Evolutionary conservation across 2,797 vertebrate genomes (phyloP).

Genomic region (Botia kubotai): DNA sequence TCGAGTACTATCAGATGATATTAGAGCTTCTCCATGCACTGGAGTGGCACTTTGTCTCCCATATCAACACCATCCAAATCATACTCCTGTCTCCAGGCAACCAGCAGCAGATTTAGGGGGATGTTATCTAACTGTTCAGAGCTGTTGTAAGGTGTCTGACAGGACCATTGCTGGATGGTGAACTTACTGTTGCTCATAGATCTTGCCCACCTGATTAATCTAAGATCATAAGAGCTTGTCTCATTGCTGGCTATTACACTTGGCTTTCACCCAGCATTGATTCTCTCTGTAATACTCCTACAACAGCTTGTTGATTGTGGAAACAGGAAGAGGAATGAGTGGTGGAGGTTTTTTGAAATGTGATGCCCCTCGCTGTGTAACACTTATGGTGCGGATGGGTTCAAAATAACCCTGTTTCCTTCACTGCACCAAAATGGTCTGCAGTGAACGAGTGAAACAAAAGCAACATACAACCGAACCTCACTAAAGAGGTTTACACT

Average conservation of each 20-base stretch:
- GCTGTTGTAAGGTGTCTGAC: constrained; percentile 60
- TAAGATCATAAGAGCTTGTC: constrained; percentile 23
- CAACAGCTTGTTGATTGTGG: constrained; percentile 19
- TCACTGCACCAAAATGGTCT: constrained; percentile 30
- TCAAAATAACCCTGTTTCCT: constrained; percentile 27
- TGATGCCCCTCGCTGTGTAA: constrained; percentile 30
- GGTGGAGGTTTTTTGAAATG: constrained; percentile 20
- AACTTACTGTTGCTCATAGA: constrained; percentile 49
- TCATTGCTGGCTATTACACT: constrained; percentile 31
- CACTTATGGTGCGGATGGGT: constrained; percentile 26
- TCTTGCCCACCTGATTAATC: constrained; percentile 45
- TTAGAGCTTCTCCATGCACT: constrained; percentile 58
- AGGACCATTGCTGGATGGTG: constrained; percentile 47
- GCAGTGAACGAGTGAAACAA: constrained; percentile 21
- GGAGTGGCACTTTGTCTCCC: constrained; percentile 57
- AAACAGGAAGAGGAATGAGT: constrained; percentile 21
- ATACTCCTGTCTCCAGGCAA: constrained; percentile 72
- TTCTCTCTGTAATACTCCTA: constrained; percentile 35
- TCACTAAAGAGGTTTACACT: constrained; percentile 46
- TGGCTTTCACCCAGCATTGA: constrained; percentile 35
- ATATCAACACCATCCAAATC: constrained; percentile 59
- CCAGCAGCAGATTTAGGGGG: constrained; percentile 60
- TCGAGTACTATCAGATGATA: constrained; percentile 65
- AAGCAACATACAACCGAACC: constrained; percentile 25
- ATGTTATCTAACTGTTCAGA: constrained; percentile 57